Conservation (phyloP, 92 coral and sea anemone genomes). For the Parazoanthus atlanticus region DNA sequence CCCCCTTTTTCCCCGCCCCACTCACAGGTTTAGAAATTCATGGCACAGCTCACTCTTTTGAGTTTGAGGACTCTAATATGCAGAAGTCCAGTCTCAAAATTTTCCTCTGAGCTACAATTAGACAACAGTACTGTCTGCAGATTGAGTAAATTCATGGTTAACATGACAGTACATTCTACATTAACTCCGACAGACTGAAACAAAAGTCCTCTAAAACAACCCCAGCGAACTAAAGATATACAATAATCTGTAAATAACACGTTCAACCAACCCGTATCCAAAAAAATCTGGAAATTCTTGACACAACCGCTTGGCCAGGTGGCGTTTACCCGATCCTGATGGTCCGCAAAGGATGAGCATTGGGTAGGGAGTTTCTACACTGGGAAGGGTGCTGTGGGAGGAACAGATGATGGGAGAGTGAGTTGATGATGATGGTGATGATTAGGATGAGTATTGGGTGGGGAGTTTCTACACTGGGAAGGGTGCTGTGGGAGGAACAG, state of each 20-base stretch:
- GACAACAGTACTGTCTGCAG: too few relatives aligned
- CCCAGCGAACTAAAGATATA: too few relatives aligned
- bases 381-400: slow-evolving; percentile 84
- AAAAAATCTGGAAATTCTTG: slow-evolving; percentile 98
- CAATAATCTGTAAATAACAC: too few relatives aligned
- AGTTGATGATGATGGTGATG: neutral
- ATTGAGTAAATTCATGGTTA: too few relatives aligned
- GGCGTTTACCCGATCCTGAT: slow-evolving; percentile 83
- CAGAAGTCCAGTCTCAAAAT: too few relatives aligned
- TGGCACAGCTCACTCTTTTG: neutral
- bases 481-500: slow-evolving; percentile 60
- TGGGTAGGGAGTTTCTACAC: slow-evolving; percentile 94
- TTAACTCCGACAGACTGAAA: too few relatives aligned
- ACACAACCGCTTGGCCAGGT: slow-evolving; percentile 78
- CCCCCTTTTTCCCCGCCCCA: too few relatives aligned
- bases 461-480: slow-evolving; percentile 84
- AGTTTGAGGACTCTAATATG: neutral
- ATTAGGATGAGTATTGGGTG: slow-evolving; percentile 76
- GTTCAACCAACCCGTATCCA: slow-evolving; percentile 77
- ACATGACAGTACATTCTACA: too few relatives aligned
- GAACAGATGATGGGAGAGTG: neutral
- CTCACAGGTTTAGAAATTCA: too few relatives aligned
- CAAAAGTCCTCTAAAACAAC: too few relatives aligned
- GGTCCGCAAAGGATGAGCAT: slow-evolving; percentile 96
- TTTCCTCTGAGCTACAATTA: too few relatives aligned